phyloP scores from a whole-genome alignment of 1,140 invertebrate genomes.

The Drosophila nikananu region DNA sequence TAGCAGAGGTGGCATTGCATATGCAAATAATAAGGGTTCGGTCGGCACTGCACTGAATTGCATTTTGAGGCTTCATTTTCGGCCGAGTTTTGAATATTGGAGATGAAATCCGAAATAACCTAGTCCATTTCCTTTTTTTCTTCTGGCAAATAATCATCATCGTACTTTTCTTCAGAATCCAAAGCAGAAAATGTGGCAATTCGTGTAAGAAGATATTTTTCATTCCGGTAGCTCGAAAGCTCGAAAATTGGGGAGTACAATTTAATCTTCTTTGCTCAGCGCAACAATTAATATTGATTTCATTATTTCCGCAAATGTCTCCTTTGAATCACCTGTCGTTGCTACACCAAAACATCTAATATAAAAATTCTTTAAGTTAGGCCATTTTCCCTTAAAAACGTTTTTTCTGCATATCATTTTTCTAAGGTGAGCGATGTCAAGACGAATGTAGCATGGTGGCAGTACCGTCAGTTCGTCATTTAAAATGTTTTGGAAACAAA shows the following conservation, averaged over 20 bases:
- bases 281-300: background rate
- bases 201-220: background rate
- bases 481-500: background rate
- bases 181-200: background rate
- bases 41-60: background rate
- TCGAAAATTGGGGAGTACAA: too few species aligned
- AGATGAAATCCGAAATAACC: background rate
- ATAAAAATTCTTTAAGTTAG: background rate
- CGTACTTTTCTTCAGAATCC: too few species aligned
- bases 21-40: background rate
- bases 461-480: background rate
- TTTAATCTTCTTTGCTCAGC: background rate
- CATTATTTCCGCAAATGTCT: background rate
- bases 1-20: background rate
- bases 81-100: background rate
- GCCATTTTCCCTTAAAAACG: conserved; percentile 1
- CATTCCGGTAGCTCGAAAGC: background rate
- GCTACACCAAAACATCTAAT: conserved; percentile 1
- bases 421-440: conserved; percentile 3
- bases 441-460: conserved; percentile 5
- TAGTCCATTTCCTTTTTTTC: background rate
- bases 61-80: background rate
- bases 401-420: conserved; percentile 5
- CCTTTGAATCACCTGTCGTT: background rate
- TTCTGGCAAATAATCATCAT: background rate